A percentile compares a stretch with the other conserved stretches of the same genome.
These are phyloP conservation scores for Trichomalopsis sarcophagae DNA, from an alignment of 1,140 invertebrate species.

Conservation along the genomic window DNA sequence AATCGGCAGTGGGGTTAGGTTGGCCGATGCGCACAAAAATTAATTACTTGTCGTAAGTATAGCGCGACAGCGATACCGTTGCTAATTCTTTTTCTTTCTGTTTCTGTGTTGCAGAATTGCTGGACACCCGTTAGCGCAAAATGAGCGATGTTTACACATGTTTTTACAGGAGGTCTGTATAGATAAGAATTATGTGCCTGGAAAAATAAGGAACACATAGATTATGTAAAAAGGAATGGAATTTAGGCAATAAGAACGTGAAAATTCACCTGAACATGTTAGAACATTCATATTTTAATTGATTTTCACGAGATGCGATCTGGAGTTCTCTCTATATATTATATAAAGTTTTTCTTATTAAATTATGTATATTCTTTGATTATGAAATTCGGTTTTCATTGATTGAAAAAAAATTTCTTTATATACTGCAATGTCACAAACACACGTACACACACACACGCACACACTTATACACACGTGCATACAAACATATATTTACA, in stretches of 20 bases:
- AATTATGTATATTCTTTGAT: constrained; percentile 51
- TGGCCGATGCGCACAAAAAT: constrained; percentile 22
- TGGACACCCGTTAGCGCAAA: constrained; percentile 99
- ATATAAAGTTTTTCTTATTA: constrained; percentile 48
- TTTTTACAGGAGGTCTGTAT: constrained; percentile 98
- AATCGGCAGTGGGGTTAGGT: constrained; percentile 22
- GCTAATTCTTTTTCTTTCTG: not conserved
- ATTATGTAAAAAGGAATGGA: constrained; percentile 55
- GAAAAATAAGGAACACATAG: constrained; percentile 98
- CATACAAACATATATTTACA: constrained; percentile 33
- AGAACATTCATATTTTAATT: constrained; percentile 52
- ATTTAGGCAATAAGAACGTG: constrained; percentile 51
- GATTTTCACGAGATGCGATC: constrained; percentile 48
- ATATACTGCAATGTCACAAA: constrained; percentile 19
- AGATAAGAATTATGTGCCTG: constrained; percentile 99
- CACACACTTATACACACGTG: not conserved
- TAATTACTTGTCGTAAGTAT: not conserved
- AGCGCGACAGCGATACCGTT: not conserved
- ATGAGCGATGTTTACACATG: constrained; percentile 99
- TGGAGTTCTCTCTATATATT: constrained; percentile 52
- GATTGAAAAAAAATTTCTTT: constrained; percentile 34
- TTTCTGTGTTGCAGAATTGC: constrained; percentile 87
- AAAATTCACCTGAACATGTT: constrained; percentile 45
- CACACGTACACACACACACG: not conserved
- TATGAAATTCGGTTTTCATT: not conserved